Percentiles rank a stretch among this genome's conserved stretches.
Evolutionary conservation across 2,797 vertebrate genomes (phyloP).

Genomic region (Orestias chungarensis): DNA sequence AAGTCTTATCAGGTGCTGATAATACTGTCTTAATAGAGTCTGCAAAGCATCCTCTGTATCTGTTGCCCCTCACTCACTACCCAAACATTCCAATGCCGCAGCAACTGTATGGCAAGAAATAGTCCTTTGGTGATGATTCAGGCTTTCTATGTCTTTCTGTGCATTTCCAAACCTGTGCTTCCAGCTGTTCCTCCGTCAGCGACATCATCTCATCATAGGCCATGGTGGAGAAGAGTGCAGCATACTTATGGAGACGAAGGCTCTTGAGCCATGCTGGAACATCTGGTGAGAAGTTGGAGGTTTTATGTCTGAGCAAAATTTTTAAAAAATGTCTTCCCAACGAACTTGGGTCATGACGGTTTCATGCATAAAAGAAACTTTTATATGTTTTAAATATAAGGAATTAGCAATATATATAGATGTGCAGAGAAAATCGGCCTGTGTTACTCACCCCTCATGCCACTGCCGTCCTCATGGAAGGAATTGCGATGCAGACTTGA

Average conservation of each 20-base stretch:
- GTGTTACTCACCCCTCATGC: slow-evolving; percentile 95
- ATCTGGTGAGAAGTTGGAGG: slow-evolving; percentile 87
- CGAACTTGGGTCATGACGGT: neutral
- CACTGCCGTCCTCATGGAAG: slow-evolving; percentile 97
- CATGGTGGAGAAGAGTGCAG: slow-evolving; percentile 95
- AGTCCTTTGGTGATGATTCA: too few species aligned
- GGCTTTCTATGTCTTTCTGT: neutral
- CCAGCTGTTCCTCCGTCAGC: slow-evolving; percentile 93
- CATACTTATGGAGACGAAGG: slow-evolving; percentile 97
- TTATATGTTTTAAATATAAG: too few species aligned
- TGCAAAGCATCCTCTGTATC: too few species aligned
- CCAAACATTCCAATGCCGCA: too few species aligned
- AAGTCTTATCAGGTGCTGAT: too few species aligned
- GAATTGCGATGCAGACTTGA: slow-evolving; percentile 86
- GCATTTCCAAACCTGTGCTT: slow-evolving; percentile 85
- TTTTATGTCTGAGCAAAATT: too few species aligned
- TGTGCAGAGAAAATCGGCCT: neutral
- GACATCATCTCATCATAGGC: slow-evolving; percentile 98
- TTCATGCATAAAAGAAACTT: neutral
- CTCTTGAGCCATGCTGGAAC: slow-evolving; percentile 98
- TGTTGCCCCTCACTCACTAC: too few species aligned
- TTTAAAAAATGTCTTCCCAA: too few species aligned
- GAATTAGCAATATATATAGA: neutral
- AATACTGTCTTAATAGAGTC: too few species aligned
- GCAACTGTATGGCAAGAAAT: too few species aligned